Conservation (phyloP, 1,140 invertebrate genomes). For the Drosophila baimaii region DNA sequence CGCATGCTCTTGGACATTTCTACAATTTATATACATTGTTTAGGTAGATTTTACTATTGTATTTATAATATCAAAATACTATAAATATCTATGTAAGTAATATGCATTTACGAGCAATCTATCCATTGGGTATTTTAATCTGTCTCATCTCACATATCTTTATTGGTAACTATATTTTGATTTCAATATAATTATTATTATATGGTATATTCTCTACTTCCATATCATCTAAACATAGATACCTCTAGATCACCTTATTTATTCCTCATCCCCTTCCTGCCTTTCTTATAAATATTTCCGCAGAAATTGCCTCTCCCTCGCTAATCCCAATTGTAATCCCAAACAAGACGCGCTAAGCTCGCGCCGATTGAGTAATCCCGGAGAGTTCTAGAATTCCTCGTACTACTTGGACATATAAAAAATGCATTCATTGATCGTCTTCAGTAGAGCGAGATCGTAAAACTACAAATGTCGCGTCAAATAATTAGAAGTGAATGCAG, state of each 20-base stretch:
- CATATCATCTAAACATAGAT: background rate
- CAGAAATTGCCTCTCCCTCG: background rate
- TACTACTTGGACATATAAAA: conserved; percentile 40
- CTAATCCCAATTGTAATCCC: conserved; percentile 46
- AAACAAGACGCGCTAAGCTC: conserved; percentile 18
- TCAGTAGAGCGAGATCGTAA: conserved; percentile 26
- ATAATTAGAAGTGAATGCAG: conserved; percentile 75
- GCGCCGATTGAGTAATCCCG: conserved; percentile 66
- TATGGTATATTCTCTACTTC: background rate
- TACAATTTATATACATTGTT: too few species aligned
- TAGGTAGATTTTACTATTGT: too few species aligned
- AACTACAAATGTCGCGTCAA: conserved; percentile 50
- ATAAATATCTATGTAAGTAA: too few species aligned
- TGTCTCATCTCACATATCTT: too few species aligned
- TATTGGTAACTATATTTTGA: too few species aligned
- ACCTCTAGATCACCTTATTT: too few species aligned
- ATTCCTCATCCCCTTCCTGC: background rate
- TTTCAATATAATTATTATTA: background rate
- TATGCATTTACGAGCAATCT: too few species aligned
- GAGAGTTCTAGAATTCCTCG: conserved; percentile 23
- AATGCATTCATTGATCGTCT: conserved; percentile 63
- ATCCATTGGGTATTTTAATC: too few species aligned
- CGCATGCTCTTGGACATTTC: too few species aligned
- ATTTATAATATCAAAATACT: too few species aligned
- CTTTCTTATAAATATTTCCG: conserved; percentile 4